These are phyloP conservation scores for Listrodromus nycthemerus DNA, from an alignment of 2,888 invertebrate species.

Conservation along the genomic window DNA sequence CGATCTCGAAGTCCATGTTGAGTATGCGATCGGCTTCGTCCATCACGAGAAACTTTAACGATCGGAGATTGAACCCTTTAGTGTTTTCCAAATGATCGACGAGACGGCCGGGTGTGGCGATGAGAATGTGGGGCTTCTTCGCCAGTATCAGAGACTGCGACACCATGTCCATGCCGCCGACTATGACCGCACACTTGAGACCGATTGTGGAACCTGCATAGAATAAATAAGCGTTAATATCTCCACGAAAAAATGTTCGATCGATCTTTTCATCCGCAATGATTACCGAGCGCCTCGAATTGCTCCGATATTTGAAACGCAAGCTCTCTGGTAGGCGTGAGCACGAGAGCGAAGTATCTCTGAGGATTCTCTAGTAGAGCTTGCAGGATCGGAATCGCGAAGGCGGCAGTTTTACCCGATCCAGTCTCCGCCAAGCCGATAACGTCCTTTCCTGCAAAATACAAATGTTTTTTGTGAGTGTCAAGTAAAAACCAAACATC, in stretches of 20 bases:
- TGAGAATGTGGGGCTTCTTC: conserved; percentile 98
- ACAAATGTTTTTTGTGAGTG: not conserved
- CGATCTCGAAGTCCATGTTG: conserved; percentile 99
- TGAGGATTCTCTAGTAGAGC: conserved; percentile 95
- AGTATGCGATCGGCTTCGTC: conserved; percentile 99
- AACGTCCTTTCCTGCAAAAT: conserved; percentile 90
- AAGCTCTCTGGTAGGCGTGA: conserved; percentile 98
- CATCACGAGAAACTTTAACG: conserved; percentile 97
- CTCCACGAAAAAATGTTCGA: not conserved
- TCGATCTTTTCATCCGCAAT: not conserved
- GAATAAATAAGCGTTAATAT: conserved; percentile 20
- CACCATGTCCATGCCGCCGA: conserved; percentile 99
- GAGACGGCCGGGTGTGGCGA: conserved; percentile 98
- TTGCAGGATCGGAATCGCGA: conserved; percentile 98
- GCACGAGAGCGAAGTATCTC: conserved; percentile 95
- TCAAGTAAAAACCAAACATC: too few species aligned
- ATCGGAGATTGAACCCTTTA: conserved; percentile 97
- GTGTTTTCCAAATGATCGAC: conserved; percentile 99
- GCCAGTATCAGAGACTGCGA: conserved; percentile 95
- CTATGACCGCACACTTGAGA: conserved; percentile 97
- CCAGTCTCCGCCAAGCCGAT: conserved; percentile 94
- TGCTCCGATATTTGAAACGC: conserved; percentile 99
- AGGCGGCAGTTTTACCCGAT: conserved; percentile 99
- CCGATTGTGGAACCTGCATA: conserved; percentile 93
- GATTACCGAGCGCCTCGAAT: conserved; percentile 96